Base-by-base conservation (phyloP, 2,113 vertebrate genomes). In the Taxidea taxus region DNA sequence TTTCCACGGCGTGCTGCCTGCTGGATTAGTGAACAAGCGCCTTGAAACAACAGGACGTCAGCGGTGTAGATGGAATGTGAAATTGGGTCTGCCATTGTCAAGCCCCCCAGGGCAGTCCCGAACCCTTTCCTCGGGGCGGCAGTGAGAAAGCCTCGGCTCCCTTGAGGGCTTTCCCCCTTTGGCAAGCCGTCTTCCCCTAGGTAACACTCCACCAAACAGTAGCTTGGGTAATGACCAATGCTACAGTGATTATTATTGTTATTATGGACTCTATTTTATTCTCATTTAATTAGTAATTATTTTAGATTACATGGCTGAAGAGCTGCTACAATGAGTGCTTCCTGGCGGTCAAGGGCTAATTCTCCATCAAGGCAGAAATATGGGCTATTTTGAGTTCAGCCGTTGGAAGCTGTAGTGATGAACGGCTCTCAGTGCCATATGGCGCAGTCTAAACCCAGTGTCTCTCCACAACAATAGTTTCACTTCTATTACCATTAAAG, bases 281-380 rank as follows among this genome's bases (percentile, higher is more conserved):
- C 95, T 97, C 87, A 44, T 78, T 98, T 97, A 98, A 96, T 97
- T 98, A 97, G 92, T 97, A 97, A 98, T 98, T 98, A 96, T 97
- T 98, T 98, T 95, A 97, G 98, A 98, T 98, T 96, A 96, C 94
- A 97, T 25, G 39, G 90, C 93, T 97, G 93, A 98, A 97, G 92
- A 95, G 75, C 95, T 94, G 86, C 97, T 97, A 93, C 93, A 91
- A 95, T 66, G 96, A 81, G 85, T 77, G 86, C 86, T 95, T 93
- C 75, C 97, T 94, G 97, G 93, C 83, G 97, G 93, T 86, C 95
- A 83, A 75, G 75, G 72, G 75, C 62, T 95, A 95, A 37, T 88
- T 98, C 86, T 97, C 94, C 74, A 85, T 92, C 87, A 97, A 9
- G 42, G 90, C 56, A 97, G 95, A 98, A 98, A 93, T 92, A 81